Base-by-base conservation (phyloP, 92 coral and sea anemone species). In the Blastomussa wellsi region DNA sequence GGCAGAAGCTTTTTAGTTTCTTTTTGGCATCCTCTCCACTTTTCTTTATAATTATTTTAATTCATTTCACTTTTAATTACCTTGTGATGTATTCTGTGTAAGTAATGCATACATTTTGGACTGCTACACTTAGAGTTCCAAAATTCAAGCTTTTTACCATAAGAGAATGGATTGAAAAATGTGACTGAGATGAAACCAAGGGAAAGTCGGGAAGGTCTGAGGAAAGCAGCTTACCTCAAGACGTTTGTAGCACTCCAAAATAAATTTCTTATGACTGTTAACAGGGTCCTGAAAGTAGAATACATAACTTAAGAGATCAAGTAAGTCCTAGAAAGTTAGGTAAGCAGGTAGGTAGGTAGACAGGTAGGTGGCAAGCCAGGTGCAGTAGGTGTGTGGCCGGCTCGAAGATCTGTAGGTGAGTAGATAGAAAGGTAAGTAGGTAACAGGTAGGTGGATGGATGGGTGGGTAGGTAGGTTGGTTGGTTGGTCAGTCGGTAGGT, bases 221-320 rank as follows among this genome's bases (percentile, higher is more conserved):
- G 26, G 1, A 19, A 19, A 24, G 44, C 57, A 32, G 31, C 44
- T 5, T 86, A 94, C 98, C 89, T 94, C 95, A 74, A 94, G 98
- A 71, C 95, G 93, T 64, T 90, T 94, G 92, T 94, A 94, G 49
- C 98, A 94, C 83, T 94, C 98, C 82, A 92, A 76, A 33, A 94
- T 94, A 77, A 94, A 94, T 64, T 93, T 92, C 95, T 94, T 94
- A 91, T 94, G 98, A 55, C 90, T 92, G 57, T 82, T 88, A 24
- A 92, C 92, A 88, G 95, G 88, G 47, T 92, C 98, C 98, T 94
- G 80, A 11, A 82, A 53, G 33, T 17, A 52, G 11, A 52, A 71
- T 11, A 55, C 14, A 36, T 17, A 17, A 53, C 60, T 22, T 3
- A 5, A 22, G 10, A 24, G 9, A 57, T 57, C 29, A 57, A 62